These are phyloP conservation scores for Tachina lurida DNA, from an alignment of 2,888 invertebrate species.

Conservation along the genomic window DNA sequence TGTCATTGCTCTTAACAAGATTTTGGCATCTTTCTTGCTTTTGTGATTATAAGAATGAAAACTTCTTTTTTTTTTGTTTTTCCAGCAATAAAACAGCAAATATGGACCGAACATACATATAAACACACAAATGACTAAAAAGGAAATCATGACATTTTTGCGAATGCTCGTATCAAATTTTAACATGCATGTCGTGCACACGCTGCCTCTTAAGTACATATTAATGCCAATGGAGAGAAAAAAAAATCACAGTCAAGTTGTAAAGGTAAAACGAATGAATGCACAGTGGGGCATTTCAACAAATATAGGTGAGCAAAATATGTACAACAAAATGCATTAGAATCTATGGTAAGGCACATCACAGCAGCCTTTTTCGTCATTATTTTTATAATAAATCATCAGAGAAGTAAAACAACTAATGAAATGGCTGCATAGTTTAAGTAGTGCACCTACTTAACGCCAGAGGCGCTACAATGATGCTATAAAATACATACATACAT, in stretches of 20 bases:
- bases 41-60: conserved; percentile 37
- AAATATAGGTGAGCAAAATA: too few relatives aligned
- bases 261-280: conserved; percentile 27
- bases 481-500: too few relatives aligned
- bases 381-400: too few relatives aligned
- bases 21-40: conserved; percentile 58
- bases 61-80: conserved; percentile 7
- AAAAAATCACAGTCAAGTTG: conserved; percentile 54
- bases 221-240: conserved; percentile 49
- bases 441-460: too few relatives aligned
- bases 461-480: too few relatives aligned
- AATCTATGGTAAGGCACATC: too few relatives aligned
- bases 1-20: conserved; percentile 54
- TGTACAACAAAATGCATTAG: too few relatives aligned
- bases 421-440: too few relatives aligned
- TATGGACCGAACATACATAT: not conserved
- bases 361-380: too few relatives aligned
- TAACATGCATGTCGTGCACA: conserved; percentile 70
- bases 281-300: not conserved
- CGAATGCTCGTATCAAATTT: conserved; percentile 46
- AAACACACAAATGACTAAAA: conserved; percentile 12
- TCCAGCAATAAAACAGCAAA: conserved; percentile 14
- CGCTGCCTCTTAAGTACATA: conserved; percentile 68
- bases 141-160: conserved; percentile 49
- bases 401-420: too few relatives aligned